Base-by-base conservation (phyloP, 2,113 vertebrate genomes). In the Entomyzon cyanotis region DNA sequence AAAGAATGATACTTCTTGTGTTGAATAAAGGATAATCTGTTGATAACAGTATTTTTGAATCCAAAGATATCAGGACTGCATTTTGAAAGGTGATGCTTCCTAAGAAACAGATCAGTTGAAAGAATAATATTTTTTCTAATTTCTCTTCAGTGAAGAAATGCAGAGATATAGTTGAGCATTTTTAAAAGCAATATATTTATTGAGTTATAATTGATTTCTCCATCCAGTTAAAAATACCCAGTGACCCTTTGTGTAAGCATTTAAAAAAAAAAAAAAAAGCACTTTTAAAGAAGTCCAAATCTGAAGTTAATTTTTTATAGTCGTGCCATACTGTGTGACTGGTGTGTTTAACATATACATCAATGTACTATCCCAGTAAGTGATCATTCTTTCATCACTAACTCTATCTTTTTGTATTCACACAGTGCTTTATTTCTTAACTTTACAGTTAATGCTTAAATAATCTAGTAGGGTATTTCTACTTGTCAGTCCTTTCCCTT, bases 1-100 rank as follows among this genome's bases (percentile, higher is more conserved):
- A 77, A 95, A 90, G 83, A 83, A 55, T 84, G 31, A 58, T 71
- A 71, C n/a, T 22, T 82, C 53, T 73, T 60, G n/a, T 87, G 50
- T 44, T 76, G 78, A 87, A 77, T 87, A 82, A 93, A 82, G 50
- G 53, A 42, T 85, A 83, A 70, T 74, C 31, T 77, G 35, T 65
- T 82, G 74, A 87, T 85, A 94, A 37, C 44, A 75, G 58, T n/a
- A 44, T 37, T 68, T 83, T 71, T 68, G 52, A 69, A 79, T 85
- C 31, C 41, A 76, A 15, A 46, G 65, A 12, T 89, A 60, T 27
- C 31, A 53, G 58, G 50, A 30, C 42, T 73, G n/a, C 13, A 8
- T 92, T 87, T 91, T 93, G 63, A 91, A 93, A 83, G 30, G 37
- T 41, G 11, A 3, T 31, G 10, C 21, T 87, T 76, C 27, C 35